phyloP scores from a whole-genome alignment of 2,797 vertebrate genomes.

The Anguilla obscura region DNA sequence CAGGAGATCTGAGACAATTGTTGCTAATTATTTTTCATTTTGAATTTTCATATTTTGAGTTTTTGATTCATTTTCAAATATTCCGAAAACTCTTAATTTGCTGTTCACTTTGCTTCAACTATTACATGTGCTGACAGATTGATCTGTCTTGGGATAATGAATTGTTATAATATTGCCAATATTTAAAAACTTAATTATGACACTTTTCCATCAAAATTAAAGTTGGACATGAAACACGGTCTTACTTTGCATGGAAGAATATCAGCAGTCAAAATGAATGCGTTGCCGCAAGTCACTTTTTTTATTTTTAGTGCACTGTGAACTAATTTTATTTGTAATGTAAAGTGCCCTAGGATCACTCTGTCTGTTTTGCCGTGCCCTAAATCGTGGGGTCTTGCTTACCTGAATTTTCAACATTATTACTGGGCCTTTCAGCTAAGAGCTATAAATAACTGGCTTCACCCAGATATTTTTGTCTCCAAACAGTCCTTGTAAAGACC shows the following conservation, averaged over 20 bases:
- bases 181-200: not conserved
- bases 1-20: not conserved
- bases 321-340: not conserved
- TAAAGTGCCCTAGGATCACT: not conserved
- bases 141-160: not conserved
- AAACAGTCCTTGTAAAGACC: no score
- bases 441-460: no score
- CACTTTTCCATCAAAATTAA: not conserved
- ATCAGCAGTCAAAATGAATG: not conserved
- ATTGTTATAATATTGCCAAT: not conserved
- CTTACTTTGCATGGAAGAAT: not conserved
- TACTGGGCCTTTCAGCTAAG: not conserved
- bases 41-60: not conserved
- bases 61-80: not conserved
- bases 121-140: not conserved
- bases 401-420: not conserved
- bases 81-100: not conserved
- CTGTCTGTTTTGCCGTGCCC: not conserved
- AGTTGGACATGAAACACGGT: not conserved
- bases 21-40: not conserved
- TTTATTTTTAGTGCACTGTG: not conserved
- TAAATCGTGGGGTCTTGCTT: not conserved
- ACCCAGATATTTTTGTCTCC: no score
- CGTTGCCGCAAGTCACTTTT: not conserved
- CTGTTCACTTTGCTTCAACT: not conserved